Evolutionary conservation across 2,797 vertebrate genomes (phyloP).

Genomic region (Lutjanus argentimaculatus): DNA sequence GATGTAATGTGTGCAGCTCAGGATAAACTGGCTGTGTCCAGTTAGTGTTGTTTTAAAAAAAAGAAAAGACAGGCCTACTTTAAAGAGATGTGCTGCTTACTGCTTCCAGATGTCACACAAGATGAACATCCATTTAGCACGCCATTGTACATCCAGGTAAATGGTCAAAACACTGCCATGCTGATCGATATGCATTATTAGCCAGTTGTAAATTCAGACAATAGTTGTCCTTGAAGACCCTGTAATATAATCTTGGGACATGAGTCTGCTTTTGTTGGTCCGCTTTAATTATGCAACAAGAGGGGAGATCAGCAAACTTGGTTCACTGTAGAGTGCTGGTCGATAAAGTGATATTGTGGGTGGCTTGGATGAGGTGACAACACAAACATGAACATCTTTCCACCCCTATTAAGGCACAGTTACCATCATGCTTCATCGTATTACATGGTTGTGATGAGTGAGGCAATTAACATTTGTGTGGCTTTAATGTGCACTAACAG

Average conservation of each 20-base stretch:
- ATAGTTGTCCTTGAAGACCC: slow-evolving; percentile 64
- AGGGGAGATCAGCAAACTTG: slow-evolving; percentile 68
- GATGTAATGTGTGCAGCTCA: slow-evolving; percentile 69
- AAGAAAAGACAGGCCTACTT: slow-evolving; percentile 27
- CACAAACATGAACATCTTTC: slow-evolving; percentile 51
- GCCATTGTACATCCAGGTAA: slow-evolving; percentile 28
- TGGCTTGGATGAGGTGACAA: slow-evolving; percentile 62
- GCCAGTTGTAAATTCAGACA: slow-evolving; percentile 69
- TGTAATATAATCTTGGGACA: slow-evolving; percentile 80
- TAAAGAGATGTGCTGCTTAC: slow-evolving; percentile 40
- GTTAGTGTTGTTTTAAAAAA: slow-evolving; percentile 48
- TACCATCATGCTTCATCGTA: slow-evolving; percentile 19
- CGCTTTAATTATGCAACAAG: slow-evolving; percentile 85
- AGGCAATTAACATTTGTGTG: slow-evolving; percentile 9
- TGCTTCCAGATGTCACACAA: slow-evolving; percentile 54
- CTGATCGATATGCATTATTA: slow-evolving; percentile 72
- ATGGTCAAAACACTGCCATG: slow-evolving; percentile 42
- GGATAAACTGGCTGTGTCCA: slow-evolving; percentile 70
- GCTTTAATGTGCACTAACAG: not conserved
- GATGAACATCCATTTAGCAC: slow-evolving; percentile 19
- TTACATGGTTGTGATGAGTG: slow-evolving; percentile 36
- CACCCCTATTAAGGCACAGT: slow-evolving; percentile 7
- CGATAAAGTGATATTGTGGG: slow-evolving; percentile 72
- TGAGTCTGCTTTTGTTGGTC: slow-evolving; percentile 69
- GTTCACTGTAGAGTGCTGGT: slow-evolving; percentile 60